phyloP scores from a whole-genome alignment of 2,113 vertebrate genomes.

The Telmatochromis bifrenatus region DNA sequence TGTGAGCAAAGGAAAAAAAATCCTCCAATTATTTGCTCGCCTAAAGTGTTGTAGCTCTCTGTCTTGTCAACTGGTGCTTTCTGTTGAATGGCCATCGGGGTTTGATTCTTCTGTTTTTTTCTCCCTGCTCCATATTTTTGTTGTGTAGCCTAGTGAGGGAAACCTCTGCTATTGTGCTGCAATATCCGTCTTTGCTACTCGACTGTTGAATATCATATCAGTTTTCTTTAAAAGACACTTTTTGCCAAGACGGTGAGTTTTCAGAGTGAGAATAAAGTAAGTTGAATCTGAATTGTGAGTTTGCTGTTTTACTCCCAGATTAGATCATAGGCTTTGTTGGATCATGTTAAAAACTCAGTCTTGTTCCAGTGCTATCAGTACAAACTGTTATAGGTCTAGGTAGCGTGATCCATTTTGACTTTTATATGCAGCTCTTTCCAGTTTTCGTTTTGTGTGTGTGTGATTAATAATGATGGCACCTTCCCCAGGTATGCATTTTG shows the following conservation, averaged over 20 bases:
- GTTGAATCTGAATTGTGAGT: not conserved
- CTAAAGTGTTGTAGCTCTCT: not conserved
- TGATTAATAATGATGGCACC: constrained; percentile 24
- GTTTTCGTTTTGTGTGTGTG: not conserved
- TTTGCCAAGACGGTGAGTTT: not conserved
- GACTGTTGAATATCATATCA: not conserved
- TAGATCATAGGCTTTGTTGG: not conserved
- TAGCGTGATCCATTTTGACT: not conserved
- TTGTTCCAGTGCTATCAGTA: not conserved
- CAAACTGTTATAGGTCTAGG: not conserved
- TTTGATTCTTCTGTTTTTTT: not conserved
- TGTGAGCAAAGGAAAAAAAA: not conserved
- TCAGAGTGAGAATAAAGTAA: not conserved
- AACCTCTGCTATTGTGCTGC: not conserved
- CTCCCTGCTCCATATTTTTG: not conserved
- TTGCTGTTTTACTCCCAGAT: not conserved
- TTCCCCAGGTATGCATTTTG: constrained; percentile 40
- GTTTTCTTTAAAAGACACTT: not conserved
- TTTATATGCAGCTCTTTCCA: not conserved
- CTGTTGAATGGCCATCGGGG: not conserved
- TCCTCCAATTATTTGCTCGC: not conserved
- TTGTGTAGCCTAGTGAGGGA: not conserved
- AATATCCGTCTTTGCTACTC: not conserved
- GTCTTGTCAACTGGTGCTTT: not conserved
- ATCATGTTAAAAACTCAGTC: not conserved